Base-by-base conservation (phyloP, 2,888 invertebrate species). In the Trypoxylon attenuatum region DNA sequence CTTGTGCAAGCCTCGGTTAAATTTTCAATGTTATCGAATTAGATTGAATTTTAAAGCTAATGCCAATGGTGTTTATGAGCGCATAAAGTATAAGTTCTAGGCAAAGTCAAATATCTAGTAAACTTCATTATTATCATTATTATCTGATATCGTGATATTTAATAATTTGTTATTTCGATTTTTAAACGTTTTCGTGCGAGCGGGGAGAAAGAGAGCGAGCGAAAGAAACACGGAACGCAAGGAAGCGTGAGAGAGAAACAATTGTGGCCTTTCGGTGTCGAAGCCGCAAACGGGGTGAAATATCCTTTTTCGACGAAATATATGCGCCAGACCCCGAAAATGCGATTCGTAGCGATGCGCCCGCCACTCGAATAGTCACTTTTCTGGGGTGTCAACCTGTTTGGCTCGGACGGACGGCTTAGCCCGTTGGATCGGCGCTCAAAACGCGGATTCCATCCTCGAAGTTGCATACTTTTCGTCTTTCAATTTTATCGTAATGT, bases 1-100 rank as follows among this genome's bases (percentile, higher is more conserved):
- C 80, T 79, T 83, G 83, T 82, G 84, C 83, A 83, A 84, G 79
- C 76, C 76, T 83, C 78, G 79, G 73, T 82, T 82, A 78, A 80
- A 81, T 81, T 81, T 77, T 67, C 61, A 73, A 72, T 78, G 81
- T 83, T 79, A 77, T 82, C 74, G 74, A 78, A 63, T 81, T 83
- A 78, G 79, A 79, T 80, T 72, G 74, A 83, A 82, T 82, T 81
- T n/a, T 77, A 74, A 80, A 73, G 62, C 50, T 61, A 73, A 74
- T 33, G 57, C 63, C 56, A 67, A 73, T 54, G 52, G 52, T 59
- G 21, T n/a, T 23, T 39, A 42, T 61, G 57, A 61, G 61, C 55
- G 65, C 66, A 69, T 76, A 72, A 63, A 67, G 54, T 61, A 68
- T 78, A 72, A 64, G 72, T 76, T 71, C 56, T 69, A 72, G 73